phyloP scores from a whole-genome alignment of 2,797 vertebrate species.

The Myripristis murdjan region DNA sequence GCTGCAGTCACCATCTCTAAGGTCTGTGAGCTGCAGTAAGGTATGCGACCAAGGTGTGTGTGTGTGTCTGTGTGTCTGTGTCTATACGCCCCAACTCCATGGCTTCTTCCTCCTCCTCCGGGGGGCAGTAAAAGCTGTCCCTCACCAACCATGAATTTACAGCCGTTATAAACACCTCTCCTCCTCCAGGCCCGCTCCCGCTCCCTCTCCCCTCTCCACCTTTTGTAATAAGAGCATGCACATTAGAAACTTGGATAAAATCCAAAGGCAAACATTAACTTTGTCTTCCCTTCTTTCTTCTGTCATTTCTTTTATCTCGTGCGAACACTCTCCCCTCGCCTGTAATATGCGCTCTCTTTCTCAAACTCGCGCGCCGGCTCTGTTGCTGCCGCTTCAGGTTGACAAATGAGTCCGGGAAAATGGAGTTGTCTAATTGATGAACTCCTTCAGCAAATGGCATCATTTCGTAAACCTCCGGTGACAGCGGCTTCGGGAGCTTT shows the following conservation, averaged over 20 bases:
- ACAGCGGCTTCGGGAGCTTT: slow-evolving; percentile 31
- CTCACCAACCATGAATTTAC: slow-evolving; percentile 68
- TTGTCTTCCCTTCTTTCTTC: slow-evolving; percentile 31
- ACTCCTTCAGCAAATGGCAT: slow-evolving; percentile 60
- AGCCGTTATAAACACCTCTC: slow-evolving; percentile 62
- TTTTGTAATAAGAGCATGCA: slow-evolving; percentile 59
- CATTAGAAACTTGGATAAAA: slow-evolving; percentile 69
- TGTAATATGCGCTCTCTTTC: slow-evolving; percentile 23
- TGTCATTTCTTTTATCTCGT: slow-evolving; percentile 66
- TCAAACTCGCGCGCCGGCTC: slow-evolving; percentile 18
- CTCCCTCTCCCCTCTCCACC: slow-evolving; percentile 13
- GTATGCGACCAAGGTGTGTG: slow-evolving; percentile 2
- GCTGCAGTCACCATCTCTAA: slow-evolving; percentile 25
- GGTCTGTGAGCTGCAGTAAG: slow-evolving; percentile 12
- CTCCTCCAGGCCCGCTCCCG: slow-evolving; percentile 15
- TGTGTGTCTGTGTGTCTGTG: slow-evolving; percentile 31
- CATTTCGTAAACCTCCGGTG: slow-evolving; percentile 45
- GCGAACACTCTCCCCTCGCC: slow-evolving; percentile 55
- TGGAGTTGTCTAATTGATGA: slow-evolving; percentile 67
- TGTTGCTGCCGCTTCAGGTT: slow-evolving; percentile 48
- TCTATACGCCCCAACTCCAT: slow-evolving; percentile 38
- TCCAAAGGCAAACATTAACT: slow-evolving; percentile 68
- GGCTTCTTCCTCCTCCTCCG: slow-evolving; percentile 70
- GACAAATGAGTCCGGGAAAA: slow-evolving; percentile 64
- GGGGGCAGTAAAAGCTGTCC: slow-evolving; percentile 73